Evolutionary conservation across 2,888 invertebrate genomes (phyloP).

Genomic region (Lumbricus terrestris): DNA sequence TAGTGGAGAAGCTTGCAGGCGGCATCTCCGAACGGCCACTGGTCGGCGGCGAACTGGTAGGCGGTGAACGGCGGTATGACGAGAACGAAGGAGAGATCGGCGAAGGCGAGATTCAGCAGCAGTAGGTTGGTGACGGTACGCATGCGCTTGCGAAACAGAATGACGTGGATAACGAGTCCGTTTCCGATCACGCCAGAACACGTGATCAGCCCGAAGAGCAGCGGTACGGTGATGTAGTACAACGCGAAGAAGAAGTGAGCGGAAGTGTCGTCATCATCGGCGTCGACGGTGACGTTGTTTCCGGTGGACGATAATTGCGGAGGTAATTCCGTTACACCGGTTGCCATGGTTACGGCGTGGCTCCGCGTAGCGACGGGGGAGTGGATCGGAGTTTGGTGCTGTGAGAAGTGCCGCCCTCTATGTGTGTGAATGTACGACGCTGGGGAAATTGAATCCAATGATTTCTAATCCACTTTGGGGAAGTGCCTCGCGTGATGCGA

Average conservation of each 20-base stretch:
- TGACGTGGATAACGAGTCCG: slow-evolving; percentile 39
- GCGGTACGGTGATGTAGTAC: slow-evolving; percentile 33
- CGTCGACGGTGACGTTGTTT: background rate
- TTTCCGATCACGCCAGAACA: slow-evolving; percentile 73
- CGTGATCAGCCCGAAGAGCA: slow-evolving; percentile 79
- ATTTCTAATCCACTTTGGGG: background rate
- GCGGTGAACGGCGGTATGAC: slow-evolving; percentile 90
- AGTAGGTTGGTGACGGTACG: slow-evolving; percentile 80
- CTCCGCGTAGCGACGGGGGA: background rate
- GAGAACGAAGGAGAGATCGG: slow-evolving; percentile 82
- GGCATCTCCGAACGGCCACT: slow-evolving; percentile 83
- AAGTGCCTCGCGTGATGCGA: background rate
- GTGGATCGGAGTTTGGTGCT: no score
- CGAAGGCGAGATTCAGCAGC: slow-evolving; percentile 81
- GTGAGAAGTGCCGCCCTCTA: background rate
- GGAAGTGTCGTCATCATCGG: background rate
- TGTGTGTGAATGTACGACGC: background rate
- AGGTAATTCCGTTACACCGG: background rate
- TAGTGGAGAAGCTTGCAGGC: slow-evolving; percentile 88
- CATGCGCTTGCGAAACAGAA: slow-evolving; percentile 74
- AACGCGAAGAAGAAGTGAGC: slow-evolving; percentile 21
- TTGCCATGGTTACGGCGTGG: background rate
- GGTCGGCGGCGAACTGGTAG: slow-evolving; percentile 63
- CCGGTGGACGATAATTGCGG: background rate
- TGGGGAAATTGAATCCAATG: background rate